A percentile compares a stretch with the other conserved stretches of the same genome.
phyloP scores from a whole-genome alignment of 2,113 vertebrate species.

The Chamaetylas fuelleborni region DNA sequence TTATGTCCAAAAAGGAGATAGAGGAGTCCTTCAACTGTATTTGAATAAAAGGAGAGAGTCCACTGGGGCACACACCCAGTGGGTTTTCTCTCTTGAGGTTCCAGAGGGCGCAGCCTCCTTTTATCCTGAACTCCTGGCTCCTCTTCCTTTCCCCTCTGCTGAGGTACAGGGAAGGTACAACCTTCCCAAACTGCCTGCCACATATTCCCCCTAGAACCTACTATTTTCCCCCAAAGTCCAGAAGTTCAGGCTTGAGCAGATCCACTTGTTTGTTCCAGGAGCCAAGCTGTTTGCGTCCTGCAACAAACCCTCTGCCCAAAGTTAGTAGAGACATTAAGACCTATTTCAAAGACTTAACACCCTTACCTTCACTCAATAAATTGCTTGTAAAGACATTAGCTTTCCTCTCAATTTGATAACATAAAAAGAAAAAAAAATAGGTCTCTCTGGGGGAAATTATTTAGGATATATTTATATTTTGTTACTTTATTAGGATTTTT shows the following conservation, averaged over 20 bases:
- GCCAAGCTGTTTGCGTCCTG: background rate
- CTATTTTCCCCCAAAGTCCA: background rate
- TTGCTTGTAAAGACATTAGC: background rate
- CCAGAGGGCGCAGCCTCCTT: accelerated
- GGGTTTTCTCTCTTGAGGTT: background rate
- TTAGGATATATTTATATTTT: background rate
- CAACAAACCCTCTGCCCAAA: background rate
- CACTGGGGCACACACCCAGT: accelerated
- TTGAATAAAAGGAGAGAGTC: background rate
- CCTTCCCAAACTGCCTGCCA: accelerated
- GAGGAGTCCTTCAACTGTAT: background rate
- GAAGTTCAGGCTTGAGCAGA: background rate
- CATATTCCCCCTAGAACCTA: background rate
- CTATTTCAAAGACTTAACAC: background rate
- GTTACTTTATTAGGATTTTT: background rate
- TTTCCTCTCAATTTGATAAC: background rate
- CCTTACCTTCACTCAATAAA: background rate
- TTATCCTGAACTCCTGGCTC: accelerated
- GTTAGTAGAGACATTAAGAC: background rate
- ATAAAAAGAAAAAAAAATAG: background rate
- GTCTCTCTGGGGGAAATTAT: background rate
- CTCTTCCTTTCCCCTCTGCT: background rate
- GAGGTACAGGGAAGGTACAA: background rate
- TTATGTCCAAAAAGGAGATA: background rate
- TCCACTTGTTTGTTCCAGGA: background rate